Conservation (phyloP, 2,888 invertebrate genomes). For the Apamea epomidion region DNA sequence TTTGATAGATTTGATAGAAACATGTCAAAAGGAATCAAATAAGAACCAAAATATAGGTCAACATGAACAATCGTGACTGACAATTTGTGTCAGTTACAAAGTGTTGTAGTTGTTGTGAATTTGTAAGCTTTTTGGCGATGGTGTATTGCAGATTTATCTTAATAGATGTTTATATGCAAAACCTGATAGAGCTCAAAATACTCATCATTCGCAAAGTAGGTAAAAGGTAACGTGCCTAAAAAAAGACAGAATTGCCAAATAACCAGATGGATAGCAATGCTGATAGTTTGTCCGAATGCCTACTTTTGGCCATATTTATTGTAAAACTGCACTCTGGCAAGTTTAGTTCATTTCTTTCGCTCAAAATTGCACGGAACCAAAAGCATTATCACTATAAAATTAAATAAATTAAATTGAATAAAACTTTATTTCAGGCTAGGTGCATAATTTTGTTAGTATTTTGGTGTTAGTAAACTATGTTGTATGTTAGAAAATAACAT, state of each 20-base stretch:
- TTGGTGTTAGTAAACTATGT: too few species aligned
- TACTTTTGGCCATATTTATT: neutral
- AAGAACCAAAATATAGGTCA: neutral
- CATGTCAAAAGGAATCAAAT: neutral
- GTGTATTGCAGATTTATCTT: neutral
- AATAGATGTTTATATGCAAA: neutral
- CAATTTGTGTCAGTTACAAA: neutral
- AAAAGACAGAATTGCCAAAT: neutral
- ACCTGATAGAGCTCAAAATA: neutral
- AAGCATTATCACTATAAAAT: neutral
- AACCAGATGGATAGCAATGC: neutral
- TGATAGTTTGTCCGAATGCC: neutral
- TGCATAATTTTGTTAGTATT: too few species aligned
- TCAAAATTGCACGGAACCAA: neutral
- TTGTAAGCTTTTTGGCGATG: neutral
- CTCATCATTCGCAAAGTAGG: neutral
- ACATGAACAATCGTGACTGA: neutral
- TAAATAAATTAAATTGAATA: too few species aligned
- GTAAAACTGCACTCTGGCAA: neutral
- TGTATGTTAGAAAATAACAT: neutral
- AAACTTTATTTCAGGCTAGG: too few species aligned
- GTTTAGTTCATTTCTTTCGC: neutral
- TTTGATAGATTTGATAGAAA: slow-evolving; percentile 25
- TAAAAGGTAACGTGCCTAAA: neutral
- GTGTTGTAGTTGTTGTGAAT: neutral